Evolutionary conservation across 2,797 vertebrate species (phyloP).

Genomic region (Gambelia wislizenii): DNA sequence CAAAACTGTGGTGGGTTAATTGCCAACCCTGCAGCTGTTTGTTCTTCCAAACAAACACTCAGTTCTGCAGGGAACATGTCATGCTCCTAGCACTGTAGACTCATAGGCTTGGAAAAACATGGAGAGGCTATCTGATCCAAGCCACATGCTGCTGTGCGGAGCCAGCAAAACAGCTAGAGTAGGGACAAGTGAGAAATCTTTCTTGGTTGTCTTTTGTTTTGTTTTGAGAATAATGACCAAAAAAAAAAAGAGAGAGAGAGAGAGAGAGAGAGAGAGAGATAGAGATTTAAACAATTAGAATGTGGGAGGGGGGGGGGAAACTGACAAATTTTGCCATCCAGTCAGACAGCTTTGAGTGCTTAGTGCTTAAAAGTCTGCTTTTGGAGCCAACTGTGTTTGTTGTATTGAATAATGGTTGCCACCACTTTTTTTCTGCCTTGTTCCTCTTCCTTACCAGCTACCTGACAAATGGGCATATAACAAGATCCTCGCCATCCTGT

Average conservation of each 20-base stretch:
- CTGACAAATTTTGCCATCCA: neutral
- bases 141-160: neutral
- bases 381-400: neutral
- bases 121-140: neutral
- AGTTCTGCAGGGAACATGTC: constrained; percentile 15
- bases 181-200: neutral
- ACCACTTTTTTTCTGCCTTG: neutral
- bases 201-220: neutral
- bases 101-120: neutral
- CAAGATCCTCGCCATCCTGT: neutral
- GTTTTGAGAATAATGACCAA: neutral
- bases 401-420: neutral
- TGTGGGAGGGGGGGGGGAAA: neutral
- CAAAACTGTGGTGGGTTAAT: constrained; percentile 38
- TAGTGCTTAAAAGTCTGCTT: neutral
- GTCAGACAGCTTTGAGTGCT: neutral
- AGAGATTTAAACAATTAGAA: neutral
- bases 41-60: constrained; percentile 20
- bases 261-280: too few relatives aligned
- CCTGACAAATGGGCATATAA: neutral
- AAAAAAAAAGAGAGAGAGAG: too few relatives aligned
- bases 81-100: neutral
- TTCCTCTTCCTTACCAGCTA: neutral
- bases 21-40: constrained; percentile 55
- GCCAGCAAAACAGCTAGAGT: neutral